Conservation (phyloP, 2,888 invertebrate genomes). For the Synanthedon formicaeformis region DNA sequence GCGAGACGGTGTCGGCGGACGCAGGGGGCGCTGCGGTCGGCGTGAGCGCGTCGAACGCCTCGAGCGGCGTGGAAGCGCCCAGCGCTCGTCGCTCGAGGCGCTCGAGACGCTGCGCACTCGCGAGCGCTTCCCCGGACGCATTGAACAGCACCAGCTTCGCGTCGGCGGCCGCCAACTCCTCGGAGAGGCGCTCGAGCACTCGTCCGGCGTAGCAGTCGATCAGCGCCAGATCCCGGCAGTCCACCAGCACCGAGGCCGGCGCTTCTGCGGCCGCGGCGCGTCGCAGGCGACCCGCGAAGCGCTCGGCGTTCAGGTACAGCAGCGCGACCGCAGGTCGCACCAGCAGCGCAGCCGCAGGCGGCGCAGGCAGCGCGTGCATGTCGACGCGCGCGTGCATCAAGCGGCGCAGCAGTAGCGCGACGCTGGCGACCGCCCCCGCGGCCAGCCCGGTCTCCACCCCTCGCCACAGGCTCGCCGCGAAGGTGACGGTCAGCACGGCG, state of each 20-base stretch:
- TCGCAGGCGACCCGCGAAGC: conserved; percentile 68
- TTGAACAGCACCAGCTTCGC: conserved; percentile 64
- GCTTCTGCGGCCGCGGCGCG: conserved; percentile 48
- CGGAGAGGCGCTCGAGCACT: conserved; percentile 70
- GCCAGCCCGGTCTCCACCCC: conserved; percentile 86
- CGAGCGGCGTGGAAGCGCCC: conserved; percentile 4
- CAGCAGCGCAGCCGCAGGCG: conserved; percentile 4
- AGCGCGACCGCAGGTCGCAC: conserved; percentile 76
- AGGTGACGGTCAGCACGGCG: conserved; percentile 75
- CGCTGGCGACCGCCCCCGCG: conserved; percentile 75
- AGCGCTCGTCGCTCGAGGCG: conserved; percentile 26
- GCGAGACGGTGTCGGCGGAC: neutral
- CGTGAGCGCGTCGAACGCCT: conserved; percentile 10
- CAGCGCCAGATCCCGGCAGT: conserved; percentile 73
- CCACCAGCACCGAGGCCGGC: conserved; percentile 59
- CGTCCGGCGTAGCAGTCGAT: conserved; percentile 78
- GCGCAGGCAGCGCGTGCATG: conserved; percentile 22
- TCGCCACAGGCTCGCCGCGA: conserved; percentile 70
- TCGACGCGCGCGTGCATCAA: conserved; percentile 74
- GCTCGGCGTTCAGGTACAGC: conserved; percentile 79
- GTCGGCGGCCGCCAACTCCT: conserved; percentile 60
- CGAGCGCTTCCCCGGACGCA: conserved; percentile 25
- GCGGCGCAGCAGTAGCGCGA: conserved; percentile 73
- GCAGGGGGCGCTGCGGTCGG: conserved; percentile 4
- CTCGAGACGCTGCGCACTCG: conserved; percentile 17